Percentiles rank a stretch among this genome's conserved stretches.
These are phyloP conservation scores for Cossypha dichroa DNA, from an alignment of 2,797 vertebrate species.

Conservation along the genomic window DNA sequence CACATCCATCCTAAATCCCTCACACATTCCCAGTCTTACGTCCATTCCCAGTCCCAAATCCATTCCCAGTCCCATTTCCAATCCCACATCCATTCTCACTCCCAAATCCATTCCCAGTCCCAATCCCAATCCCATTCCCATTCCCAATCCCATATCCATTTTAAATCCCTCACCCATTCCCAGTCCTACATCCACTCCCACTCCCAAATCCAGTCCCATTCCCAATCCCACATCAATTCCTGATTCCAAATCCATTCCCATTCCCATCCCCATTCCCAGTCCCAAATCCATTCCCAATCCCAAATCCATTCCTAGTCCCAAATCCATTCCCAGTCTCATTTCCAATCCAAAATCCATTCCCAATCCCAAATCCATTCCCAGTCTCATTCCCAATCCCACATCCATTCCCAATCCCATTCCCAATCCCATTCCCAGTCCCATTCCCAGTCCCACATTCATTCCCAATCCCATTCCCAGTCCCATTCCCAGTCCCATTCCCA, in stretches of 20 bases:
- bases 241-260: too few species aligned
- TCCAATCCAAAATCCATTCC: fast-evolving
- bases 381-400: too few species aligned
- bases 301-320: background rate
- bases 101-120: too few species aligned
- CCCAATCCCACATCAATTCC: too few species aligned
- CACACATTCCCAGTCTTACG: too few species aligned
- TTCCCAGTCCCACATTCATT: fast-evolving
- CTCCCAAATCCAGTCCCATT: fast-evolving
- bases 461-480: too few species aligned
- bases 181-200: background rate
- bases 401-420: too few species aligned
- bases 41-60: fast-evolving
- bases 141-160: fast-evolving
- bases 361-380: fast-evolving
- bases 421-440: background rate
- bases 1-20: fast-evolving
- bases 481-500: background rate
- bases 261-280: fast-evolving
- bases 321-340: too few species aligned
- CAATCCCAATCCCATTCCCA: too few species aligned
- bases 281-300: too few species aligned
- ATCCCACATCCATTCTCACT: fast-evolving
- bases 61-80: too few species aligned
- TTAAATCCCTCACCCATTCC: too few species aligned